phyloP scores from a whole-genome alignment of 2,113 vertebrate species.

The Emydura subglobosa region DNA sequence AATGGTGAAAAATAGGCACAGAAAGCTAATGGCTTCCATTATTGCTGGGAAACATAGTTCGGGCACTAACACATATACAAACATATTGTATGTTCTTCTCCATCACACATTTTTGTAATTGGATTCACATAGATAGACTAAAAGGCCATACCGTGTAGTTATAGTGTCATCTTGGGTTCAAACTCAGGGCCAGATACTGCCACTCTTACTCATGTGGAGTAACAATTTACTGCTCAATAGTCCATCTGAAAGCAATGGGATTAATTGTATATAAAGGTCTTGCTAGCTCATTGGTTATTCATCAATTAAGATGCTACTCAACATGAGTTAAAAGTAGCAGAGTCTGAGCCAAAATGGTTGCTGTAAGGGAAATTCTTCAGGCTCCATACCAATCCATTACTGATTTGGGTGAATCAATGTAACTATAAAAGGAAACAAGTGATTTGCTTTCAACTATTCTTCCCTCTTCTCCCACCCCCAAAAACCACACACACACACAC shows the following conservation, averaged over 20 bases:
- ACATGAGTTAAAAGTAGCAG: not conserved
- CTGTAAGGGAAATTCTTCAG: accelerated
- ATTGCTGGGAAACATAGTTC: not conserved
- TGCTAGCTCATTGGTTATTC: not conserved
- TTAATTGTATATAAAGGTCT: not conserved
- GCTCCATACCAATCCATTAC: not conserved
- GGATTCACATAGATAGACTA: not conserved
- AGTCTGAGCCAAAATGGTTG: not conserved
- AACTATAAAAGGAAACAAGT: not conserved
- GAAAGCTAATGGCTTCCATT: not conserved
- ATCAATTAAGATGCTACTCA: not conserved
- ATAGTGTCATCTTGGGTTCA: not conserved
- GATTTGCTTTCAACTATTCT: not conserved
- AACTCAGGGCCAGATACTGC: not conserved
- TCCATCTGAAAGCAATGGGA: not conserved
- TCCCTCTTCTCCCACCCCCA: no score
- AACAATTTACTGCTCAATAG: not conserved
- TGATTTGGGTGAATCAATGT: not conserved
- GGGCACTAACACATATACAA: not conserved
- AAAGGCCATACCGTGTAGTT: no score
- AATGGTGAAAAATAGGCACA: not conserved
- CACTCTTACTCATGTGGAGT: not conserved
- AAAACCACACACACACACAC: no score
- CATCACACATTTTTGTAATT: not conserved
- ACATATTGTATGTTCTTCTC: not conserved